Evolutionary conservation across 2,888 invertebrate genomes (phyloP), one percentile per base, ranked within the genome.

Genomic region (Balanococcus diminutus): DNA sequence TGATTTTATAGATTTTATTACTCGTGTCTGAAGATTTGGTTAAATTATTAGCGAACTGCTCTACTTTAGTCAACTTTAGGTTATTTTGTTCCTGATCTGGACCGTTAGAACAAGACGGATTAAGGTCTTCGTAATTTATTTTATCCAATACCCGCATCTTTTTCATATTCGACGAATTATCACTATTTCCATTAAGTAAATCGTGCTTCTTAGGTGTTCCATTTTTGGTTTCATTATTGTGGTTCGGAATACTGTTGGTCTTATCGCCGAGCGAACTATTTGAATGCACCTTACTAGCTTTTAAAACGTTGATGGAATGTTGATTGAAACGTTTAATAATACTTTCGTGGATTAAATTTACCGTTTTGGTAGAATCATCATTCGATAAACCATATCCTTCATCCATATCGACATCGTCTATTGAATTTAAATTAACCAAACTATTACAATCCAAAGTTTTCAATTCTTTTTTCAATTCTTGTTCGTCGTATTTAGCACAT

Each of bases 271-370:
- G 1, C 5, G 85, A 85, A 14, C 46, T 16, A 14, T 19, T 42
- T 31, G 85, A 79, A 79, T 85, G 79, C 19, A 31, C 61, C 86
- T 87, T 87, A 42, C 86, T 86, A 0, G 92, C 91, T 88, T 91
- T 91, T 82, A 93, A 89, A 88, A 97, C 97, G 97, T 98, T 98
- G 89, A 98, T 97, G 88, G 98, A 98, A 91, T 98, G 98, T 91
- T 98, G 98, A 92, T 98, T 98, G 90, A 98, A 98, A 88, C 92
- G 92, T 90, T 97, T 96, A 86, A 98, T 98, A 95, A 98, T 96
- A 88, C 95, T 96, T 89, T 95, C 95, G 90, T 96, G 96, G 88
- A 96, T 94, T 88, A 94, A 94, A 25, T 89, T 90, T 61, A 90
- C 89, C 22, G 90, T 90, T 8, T 89, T 87, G 19, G 90, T 88